Evolutionary conservation across 1,140 invertebrate species (phyloP).

Genomic region (Hylaeus anthracinus): DNA sequence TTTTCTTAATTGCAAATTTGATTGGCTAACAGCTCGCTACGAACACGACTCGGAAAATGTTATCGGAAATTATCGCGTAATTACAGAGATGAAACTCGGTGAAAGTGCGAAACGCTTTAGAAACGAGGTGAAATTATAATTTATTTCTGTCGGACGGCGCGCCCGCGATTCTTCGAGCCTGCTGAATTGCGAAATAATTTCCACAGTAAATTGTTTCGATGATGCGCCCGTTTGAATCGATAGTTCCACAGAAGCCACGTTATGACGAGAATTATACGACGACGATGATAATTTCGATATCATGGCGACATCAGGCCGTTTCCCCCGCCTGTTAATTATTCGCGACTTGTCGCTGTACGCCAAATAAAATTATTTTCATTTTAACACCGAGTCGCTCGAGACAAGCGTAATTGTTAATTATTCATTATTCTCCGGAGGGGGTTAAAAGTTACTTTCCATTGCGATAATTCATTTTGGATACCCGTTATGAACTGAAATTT

Average conservation of each 20-base stretch:
- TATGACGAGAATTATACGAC: background rate
- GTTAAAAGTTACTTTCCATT: background rate
- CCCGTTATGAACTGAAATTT: too few relatives aligned
- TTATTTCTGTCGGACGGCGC: background rate
- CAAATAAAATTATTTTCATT: background rate
- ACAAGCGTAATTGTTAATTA: background rate
- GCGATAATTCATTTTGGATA: background rate
- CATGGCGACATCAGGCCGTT: background rate
- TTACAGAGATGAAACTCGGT: background rate
- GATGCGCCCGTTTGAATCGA: background rate
- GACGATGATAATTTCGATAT: background rate
- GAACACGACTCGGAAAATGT: background rate
- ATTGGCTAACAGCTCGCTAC: background rate
- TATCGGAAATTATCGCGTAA: background rate
- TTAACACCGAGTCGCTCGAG: background rate
- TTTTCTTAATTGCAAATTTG: background rate
- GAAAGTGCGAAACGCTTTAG: background rate
- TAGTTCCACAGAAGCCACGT: background rate
- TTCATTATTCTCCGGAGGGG: too few relatives aligned
- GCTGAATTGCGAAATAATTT: background rate
- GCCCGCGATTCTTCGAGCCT: background rate
- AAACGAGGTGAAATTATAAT: slow-evolving; percentile 2
- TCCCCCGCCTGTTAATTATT: background rate
- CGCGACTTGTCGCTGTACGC: background rate
- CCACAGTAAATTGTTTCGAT: background rate